Conservation (phyloP, 2,113 vertebrate species). For the Odocoileus virginianus region DNA sequence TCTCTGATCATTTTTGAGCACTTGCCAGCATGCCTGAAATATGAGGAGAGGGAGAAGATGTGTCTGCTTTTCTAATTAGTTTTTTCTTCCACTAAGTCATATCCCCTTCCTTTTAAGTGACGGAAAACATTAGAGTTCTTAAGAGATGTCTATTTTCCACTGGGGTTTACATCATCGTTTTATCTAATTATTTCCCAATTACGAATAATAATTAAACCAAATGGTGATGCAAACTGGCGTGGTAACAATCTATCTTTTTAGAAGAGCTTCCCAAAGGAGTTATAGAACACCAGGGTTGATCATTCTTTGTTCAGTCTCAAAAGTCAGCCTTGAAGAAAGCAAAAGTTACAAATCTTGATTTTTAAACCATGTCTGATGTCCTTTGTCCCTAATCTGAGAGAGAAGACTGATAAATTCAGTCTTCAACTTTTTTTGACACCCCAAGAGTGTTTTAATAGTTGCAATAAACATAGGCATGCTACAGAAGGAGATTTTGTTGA, state of each 20-base stretch:
- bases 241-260: slow-evolving; percentile 70
- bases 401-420: background rate
- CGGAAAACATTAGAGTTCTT: slow-evolving; percentile 70
- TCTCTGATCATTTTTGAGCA: slow-evolving; percentile 79
- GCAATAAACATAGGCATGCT: background rate
- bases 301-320: slow-evolving; percentile 19
- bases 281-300: slow-evolving; percentile 24
- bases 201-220: slow-evolving; percentile 74
- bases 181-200: slow-evolving; percentile 78
- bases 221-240: slow-evolving; percentile 68
- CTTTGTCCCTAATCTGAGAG: background rate
- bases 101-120: slow-evolving; percentile 74
- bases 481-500: background rate
- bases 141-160: slow-evolving; percentile 72
- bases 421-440: background rate
- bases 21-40: slow-evolving; percentile 80
- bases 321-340: background rate
- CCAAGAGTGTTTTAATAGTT: background rate
- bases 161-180: slow-evolving; percentile 69
- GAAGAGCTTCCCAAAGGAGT: slow-evolving; percentile 50
- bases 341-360: background rate
- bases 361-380: background rate
- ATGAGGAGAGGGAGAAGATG: slow-evolving; percentile 75
- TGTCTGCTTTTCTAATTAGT: slow-evolving; percentile 80
- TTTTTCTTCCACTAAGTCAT: slow-evolving; percentile 73